phyloP scores from a whole-genome alignment of 2,797 vertebrate genomes.

The Nothura maculosa region DNA sequence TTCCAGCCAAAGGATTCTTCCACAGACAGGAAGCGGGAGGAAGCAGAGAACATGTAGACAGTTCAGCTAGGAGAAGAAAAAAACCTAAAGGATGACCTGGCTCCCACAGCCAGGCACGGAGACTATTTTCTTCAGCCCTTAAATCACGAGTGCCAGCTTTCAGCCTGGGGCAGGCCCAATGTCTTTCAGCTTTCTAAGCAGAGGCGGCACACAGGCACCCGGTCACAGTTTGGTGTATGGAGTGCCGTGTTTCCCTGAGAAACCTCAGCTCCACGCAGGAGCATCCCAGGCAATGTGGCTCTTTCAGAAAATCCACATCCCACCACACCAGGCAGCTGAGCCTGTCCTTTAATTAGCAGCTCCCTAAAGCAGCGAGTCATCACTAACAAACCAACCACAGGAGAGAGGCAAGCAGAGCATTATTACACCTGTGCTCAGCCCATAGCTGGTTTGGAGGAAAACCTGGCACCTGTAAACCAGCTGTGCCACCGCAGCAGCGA shows the following conservation, averaged over 20 bases:
- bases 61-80: not conserved
- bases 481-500: not conserved
- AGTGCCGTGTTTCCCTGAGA: not conserved
- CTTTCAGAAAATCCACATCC: not conserved
- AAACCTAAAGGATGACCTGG: not conserved
- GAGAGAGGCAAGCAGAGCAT: not conserved
- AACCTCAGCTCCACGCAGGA: not conserved
- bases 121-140: not conserved
- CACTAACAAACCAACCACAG: not conserved
- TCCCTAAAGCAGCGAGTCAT: not conserved
- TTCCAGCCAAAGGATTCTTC: constrained; percentile 12
- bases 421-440: not conserved
- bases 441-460: not conserved
- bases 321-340: not conserved
- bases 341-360: not conserved
- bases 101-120: accelerated
- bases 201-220: not conserved
- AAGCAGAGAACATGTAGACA: not conserved
- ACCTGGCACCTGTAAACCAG: accelerated
- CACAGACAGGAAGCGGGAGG: not conserved
- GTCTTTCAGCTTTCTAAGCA: not conserved
- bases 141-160: not conserved
- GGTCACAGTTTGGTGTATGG: not conserved
- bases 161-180: not conserved
- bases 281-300: not conserved